Conservation (phyloP, 2,797 vertebrate species). For the Microtus obscurus region DNA sequence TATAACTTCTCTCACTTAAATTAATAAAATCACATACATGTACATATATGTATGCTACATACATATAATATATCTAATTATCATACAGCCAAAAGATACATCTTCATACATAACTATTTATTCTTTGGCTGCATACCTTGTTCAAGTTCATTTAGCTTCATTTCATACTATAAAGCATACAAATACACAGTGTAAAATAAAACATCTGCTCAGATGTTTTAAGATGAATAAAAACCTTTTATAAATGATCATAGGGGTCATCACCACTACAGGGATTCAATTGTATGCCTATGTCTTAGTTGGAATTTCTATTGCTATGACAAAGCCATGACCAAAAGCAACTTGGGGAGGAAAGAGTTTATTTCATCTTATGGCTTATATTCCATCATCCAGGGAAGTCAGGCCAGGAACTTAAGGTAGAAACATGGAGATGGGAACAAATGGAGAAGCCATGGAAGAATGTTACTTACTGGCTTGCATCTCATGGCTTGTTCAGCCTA, state of each 20-base stretch:
- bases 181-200: background rate
- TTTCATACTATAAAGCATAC: background rate
- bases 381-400: background rate
- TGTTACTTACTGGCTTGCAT: background rate
- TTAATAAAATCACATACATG: background rate
- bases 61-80: background rate
- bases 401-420: background rate
- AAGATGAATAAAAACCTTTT: background rate
- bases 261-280: background rate
- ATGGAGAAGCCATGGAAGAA: background rate
- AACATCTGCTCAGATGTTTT: background rate
- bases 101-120: background rate
- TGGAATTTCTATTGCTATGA: background rate
- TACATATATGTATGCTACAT: background rate
- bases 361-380: background rate
- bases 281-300: background rate
- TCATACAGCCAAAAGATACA: background rate
- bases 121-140: background rate
- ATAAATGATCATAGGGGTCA: background rate
- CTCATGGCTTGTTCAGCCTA: background rate
- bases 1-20: background rate
- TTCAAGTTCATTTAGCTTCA: background rate
- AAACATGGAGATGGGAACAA: background rate
- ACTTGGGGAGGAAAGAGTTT: background rate
- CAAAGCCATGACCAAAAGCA: background rate